A percentile compares a stretch with the other conserved stretches of the same genome.
phyloP scores from a whole-genome alignment of 2,797 vertebrate species.

The Sebastes minor region DNA sequence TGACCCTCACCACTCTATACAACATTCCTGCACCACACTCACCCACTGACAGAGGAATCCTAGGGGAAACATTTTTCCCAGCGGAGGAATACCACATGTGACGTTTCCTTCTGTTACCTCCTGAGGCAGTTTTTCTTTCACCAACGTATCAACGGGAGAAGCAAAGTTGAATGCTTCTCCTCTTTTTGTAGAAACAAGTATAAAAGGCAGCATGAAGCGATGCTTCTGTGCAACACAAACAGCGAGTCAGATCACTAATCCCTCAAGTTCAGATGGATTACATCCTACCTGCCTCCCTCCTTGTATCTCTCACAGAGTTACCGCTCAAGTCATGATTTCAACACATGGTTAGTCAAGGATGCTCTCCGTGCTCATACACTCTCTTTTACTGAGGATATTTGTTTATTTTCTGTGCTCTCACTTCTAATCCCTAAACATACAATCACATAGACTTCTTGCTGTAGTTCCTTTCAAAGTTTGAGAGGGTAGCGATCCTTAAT shows the following conservation, averaged over 20 bases:
- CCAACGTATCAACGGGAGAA: neutral
- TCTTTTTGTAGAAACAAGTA: neutral
- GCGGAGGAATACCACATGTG: conserved; percentile 5
- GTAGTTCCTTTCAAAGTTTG: conserved; percentile 47
- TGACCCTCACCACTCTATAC: conserved; percentile 1
- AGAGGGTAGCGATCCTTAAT: conserved; percentile 67
- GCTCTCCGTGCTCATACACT: conserved; percentile 1
- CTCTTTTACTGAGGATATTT: conserved; percentile 9
- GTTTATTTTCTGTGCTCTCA: conserved; percentile 20
- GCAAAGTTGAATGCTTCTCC: neutral
- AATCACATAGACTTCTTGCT: conserved; percentile 55
- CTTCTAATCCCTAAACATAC: conserved; percentile 58
- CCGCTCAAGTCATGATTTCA: conserved; percentile 35
- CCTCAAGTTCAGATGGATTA: conserved; percentile 59
- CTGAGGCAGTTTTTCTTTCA: neutral
- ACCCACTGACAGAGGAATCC: conserved; percentile 14
- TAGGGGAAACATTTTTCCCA: conserved; percentile 1
- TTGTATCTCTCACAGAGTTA: conserved; percentile 26
- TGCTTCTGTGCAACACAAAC: conserved; percentile 31
- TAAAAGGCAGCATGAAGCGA: conserved; percentile 21
- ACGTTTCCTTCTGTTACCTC: conserved; percentile 23
- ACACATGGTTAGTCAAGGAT: conserved; percentile 46
- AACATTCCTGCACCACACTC: conserved; percentile 16
- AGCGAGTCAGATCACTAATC: conserved; percentile 51
- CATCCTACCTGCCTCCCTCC: conserved; percentile 28